Conservation (phyloP, 2,113 vertebrate genomes). For the Scomber colias region DNA sequence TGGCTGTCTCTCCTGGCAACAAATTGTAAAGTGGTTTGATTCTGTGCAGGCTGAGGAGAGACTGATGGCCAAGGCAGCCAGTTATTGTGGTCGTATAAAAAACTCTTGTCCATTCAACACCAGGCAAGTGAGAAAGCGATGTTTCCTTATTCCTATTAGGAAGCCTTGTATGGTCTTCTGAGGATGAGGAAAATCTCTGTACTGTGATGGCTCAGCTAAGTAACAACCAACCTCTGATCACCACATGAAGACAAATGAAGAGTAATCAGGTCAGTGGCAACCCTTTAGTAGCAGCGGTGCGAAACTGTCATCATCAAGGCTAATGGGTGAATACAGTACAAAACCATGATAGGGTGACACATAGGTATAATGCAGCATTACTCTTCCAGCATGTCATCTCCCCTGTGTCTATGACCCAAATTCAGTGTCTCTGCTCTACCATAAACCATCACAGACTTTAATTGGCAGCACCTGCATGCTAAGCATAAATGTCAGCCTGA, state of each 20-base stretch:
- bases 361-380: not conserved
- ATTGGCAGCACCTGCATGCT: constrained; percentile 35
- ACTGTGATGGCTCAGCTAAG: not conserved
- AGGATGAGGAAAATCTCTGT: constrained; percentile 7
- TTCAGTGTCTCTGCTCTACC: not conserved
- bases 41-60: not conserved
- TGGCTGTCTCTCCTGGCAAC: not conserved
- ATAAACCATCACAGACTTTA: not conserved
- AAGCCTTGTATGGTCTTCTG: not conserved
- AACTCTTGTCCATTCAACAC: not conserved
- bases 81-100: not conserved
- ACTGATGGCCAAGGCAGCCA: constrained; percentile 5
- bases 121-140: not conserved
- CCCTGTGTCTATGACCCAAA: not conserved
- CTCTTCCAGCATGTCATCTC: not conserved
- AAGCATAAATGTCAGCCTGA: constrained; percentile 29
- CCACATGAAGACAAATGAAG: not conserved
- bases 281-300: no score
- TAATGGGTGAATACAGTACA: not conserved
- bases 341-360: not conserved
- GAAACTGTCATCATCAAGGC: not conserved
- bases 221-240: not conserved
- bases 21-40: constrained; percentile 7
- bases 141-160: not conserved
- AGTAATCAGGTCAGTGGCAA: not conserved